Evolutionary conservation across 1,140 invertebrate genomes (phyloP).

Genomic region (Fopius arisanus): DNA sequence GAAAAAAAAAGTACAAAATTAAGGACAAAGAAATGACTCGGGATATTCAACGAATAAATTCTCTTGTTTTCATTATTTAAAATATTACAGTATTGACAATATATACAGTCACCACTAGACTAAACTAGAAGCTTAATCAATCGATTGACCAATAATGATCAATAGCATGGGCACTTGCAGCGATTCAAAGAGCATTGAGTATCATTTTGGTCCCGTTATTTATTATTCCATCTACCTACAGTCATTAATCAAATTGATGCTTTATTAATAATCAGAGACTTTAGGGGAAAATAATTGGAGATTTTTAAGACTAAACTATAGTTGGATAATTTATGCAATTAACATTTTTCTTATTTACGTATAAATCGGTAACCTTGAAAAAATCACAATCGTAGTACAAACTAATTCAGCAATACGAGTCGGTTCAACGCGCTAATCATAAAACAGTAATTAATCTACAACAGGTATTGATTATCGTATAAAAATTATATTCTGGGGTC

Average conservation of each 20-base stretch:
- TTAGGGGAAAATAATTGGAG: no score
- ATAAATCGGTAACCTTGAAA: conserved; percentile 62
- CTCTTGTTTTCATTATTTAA: conserved; percentile 31
- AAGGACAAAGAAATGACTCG: neutral
- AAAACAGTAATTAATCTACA: no score
- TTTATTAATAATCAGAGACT: neutral
- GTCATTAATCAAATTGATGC: neutral
- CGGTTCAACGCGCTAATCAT: no score
- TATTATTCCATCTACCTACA: neutral
- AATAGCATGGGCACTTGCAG: conserved; percentile 24
- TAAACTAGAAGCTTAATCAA: conserved; percentile 45
- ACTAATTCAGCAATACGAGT: conserved; percentile 33
- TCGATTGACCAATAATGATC: conserved; percentile 34
- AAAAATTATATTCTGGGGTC: neutral
- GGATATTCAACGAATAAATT: conserved; percentile 23
- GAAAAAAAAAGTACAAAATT: neutral
- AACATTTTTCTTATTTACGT: neutral
- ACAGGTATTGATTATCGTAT: no score
- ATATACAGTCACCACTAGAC: conserved; percentile 58
- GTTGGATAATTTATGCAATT: no score
- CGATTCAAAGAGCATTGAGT: neutral
- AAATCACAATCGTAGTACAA: conserved; percentile 60
- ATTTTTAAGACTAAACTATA: neutral
- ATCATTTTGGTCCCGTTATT: conserved; percentile 25
- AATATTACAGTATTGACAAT: conserved; percentile 53